Evolutionary conservation across 2,797 vertebrate species (phyloP).

Genomic region (Dromococcyx pavoninus): DNA sequence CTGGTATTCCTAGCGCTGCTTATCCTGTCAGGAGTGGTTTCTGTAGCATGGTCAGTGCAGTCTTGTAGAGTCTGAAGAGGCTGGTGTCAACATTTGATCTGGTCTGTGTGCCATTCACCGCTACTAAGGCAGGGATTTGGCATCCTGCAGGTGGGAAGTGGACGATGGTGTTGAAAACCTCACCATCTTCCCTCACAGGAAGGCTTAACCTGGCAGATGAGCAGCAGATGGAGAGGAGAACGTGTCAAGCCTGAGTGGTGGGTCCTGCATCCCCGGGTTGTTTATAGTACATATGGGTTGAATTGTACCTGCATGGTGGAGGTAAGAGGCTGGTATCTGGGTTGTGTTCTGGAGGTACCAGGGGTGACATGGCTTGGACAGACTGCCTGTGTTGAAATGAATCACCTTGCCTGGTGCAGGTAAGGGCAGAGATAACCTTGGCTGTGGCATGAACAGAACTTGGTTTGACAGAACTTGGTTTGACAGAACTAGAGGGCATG

Average conservation of each 20-base stretch:
- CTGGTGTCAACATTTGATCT: not conserved
- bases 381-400: not conserved
- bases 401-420: not conserved
- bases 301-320: not conserved
- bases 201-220: not conserved
- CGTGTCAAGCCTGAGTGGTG: not conserved
- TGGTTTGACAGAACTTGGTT: too few species aligned
- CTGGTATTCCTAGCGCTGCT: not conserved
- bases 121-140: not conserved
- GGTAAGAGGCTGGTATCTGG: not conserved
- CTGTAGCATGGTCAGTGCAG: not conserved
- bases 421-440: not conserved
- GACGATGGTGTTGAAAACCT: not conserved
- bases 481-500: too few species aligned
- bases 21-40: not conserved
- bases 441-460: fast-evolving
- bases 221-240: not conserved
- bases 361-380: not conserved
- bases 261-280: not conserved
- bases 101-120: fast-evolving
- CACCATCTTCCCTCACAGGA: fast-evolving
- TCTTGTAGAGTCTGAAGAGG: not conserved
- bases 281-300: not conserved
- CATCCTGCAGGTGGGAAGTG: not conserved
- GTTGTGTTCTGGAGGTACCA: not conserved